phyloP scores from a whole-genome alignment of 2,113 vertebrate species.

The Charadrius vociferus region DNA sequence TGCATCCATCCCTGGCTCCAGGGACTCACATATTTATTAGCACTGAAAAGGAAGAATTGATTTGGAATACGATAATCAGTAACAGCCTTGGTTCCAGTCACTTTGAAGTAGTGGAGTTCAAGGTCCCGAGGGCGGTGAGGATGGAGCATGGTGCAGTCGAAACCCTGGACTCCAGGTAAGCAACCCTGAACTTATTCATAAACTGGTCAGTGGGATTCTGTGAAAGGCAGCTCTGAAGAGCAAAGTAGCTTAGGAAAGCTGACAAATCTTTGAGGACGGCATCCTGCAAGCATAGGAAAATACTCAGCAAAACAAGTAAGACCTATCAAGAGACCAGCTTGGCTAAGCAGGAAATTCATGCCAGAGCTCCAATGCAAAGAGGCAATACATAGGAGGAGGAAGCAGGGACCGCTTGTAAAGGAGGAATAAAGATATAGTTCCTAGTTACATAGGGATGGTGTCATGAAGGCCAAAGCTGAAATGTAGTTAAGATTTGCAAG shows the following conservation, averaged over 20 bases:
- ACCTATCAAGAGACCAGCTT: not conserved
- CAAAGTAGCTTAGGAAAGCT: not conserved
- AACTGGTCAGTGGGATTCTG: not conserved
- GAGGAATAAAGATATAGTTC: not conserved
- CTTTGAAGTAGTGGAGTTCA: not conserved
- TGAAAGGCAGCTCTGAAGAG: not conserved
- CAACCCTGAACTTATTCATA: not conserved
- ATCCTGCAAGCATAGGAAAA: not conserved
- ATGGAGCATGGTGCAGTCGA: not conserved
- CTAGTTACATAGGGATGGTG: not conserved
- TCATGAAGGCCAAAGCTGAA: not conserved
- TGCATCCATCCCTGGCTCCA: not conserved
- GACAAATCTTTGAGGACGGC: not conserved
- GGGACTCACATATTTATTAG: not conserved
- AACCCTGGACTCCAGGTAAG: not conserved
- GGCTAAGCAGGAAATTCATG: not conserved
- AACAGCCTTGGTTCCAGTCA: not conserved
- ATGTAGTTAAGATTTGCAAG: not conserved
- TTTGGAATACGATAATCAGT: not conserved
- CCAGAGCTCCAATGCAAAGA: not conserved
- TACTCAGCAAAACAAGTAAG: not conserved
- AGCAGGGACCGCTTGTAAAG: not conserved
- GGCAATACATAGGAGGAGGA: not conserved
- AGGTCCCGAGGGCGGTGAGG: not conserved
- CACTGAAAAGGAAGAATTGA: not conserved